Evolutionary conservation across 2,113 vertebrate genomes (phyloP).

Genomic region (Tragelaphus strepsiceros): DNA sequence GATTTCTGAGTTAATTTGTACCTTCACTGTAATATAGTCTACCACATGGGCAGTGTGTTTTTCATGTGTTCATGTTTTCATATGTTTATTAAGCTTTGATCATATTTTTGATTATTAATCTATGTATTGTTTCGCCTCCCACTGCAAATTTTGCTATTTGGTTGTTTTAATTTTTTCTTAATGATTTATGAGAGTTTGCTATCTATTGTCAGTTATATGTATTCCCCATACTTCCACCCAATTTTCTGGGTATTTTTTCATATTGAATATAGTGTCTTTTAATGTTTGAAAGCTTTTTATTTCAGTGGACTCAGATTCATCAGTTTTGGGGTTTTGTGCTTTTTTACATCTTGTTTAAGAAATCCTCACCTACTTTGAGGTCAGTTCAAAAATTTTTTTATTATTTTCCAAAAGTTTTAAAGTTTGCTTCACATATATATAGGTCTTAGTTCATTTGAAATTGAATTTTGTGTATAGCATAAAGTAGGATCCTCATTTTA

Average conservation of each 20-base stretch:
- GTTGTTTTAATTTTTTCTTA: not conserved
- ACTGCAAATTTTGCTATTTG: not conserved
- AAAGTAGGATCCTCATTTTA: not conserved
- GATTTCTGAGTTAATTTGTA: not conserved
- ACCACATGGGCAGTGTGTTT: not conserved
- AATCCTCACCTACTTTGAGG: not conserved
- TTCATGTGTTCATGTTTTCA: not conserved
- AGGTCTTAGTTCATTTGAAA: not conserved
- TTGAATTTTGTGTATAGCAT: not conserved
- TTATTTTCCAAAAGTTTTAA: not conserved
- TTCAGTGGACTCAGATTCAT: not conserved
- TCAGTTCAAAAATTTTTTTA: not conserved
- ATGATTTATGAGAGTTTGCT: not conserved
- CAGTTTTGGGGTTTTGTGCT: not conserved
- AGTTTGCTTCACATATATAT: not conserved
- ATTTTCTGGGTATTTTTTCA: not conserved
- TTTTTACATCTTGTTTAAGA: not conserved
- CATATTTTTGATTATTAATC: not conserved
- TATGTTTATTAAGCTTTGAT: not conserved
- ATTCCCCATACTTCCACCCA: not conserved
- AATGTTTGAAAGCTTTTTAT: not conserved
- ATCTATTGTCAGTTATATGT: not conserved
- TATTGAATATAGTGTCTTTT: not conserved
- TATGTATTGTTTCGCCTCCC: not conserved
- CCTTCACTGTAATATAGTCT: not conserved